phyloP scores from a whole-genome alignment of 2,113 vertebrate genomes.

The Trematomus loennbergii region DNA sequence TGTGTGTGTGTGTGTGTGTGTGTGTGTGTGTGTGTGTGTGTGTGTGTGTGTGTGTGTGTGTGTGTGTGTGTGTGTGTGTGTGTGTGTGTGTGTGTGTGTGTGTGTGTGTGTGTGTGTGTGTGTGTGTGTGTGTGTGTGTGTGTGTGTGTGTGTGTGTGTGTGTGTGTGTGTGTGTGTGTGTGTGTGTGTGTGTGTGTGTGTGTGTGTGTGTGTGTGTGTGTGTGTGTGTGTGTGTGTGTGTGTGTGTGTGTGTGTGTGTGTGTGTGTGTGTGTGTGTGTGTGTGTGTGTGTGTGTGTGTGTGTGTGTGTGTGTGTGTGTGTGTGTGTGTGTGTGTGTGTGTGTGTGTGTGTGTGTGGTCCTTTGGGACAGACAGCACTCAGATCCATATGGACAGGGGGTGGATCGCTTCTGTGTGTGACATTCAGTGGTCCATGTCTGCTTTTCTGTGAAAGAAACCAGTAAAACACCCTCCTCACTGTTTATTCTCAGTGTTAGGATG shows the following conservation, averaged over 20 bases:
- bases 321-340: background rate
- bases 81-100: background rate
- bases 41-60: background rate
- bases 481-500: background rate
- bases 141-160: background rate
- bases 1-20: no score
- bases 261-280: background rate
- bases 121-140: background rate
- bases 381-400: background rate
- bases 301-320: background rate
- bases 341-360: background rate
- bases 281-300: background rate
- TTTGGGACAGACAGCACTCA: background rate
- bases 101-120: background rate
- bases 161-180: background rate
- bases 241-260: background rate
- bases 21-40: background rate
- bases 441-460: background rate
- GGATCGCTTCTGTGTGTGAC: background rate
- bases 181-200: background rate
- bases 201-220: background rate
- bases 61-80: background rate
- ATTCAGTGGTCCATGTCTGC: conserved; percentile 1
- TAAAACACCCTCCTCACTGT: background rate
- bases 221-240: background rate